Evolutionary conservation across 2,113 vertebrate species (phyloP).

Genomic region (Anhinga anhinga): DNA sequence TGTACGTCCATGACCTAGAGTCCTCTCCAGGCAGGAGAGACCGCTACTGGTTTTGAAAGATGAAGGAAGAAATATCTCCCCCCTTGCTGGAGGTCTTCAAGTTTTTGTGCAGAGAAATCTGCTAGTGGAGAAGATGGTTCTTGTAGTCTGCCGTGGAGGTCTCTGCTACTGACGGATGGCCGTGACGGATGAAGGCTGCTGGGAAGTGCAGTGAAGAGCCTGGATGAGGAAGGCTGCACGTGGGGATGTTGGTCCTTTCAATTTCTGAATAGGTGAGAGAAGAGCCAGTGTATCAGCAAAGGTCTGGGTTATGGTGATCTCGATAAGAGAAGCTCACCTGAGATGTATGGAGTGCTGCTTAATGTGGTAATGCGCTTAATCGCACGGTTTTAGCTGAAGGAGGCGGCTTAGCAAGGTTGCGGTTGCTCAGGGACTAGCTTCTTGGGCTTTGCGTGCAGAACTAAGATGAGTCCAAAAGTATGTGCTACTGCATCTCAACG

Average conservation of each 20-base stretch:
- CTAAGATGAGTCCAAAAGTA: background rate
- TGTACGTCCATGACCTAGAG: background rate
- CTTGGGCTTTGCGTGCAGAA: background rate
- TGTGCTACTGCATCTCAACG: background rate
- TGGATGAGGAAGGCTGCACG: background rate
- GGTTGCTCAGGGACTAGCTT: background rate
- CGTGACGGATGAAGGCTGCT: background rate
- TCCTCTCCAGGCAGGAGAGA: background rate
- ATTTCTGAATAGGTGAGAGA: background rate
- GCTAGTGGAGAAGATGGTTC: background rate
- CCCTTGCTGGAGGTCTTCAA: background rate
- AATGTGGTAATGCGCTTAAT: rapidly evolving
- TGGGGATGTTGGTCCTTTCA: background rate
- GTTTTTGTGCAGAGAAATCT: background rate
- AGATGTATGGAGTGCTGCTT: background rate
- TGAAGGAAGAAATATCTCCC: background rate
- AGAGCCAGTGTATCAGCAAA: background rate
- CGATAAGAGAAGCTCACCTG: background rate
- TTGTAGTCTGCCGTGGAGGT: background rate
- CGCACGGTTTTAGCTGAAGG: background rate
- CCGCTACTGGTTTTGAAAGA: background rate
- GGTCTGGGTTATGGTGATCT: background rate
- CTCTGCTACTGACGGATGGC: background rate
- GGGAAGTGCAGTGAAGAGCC: background rate
- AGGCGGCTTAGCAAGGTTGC: background rate